Conservation (phyloP, 2,113 vertebrate species). For the Hyperoodon ampullatus region DNA sequence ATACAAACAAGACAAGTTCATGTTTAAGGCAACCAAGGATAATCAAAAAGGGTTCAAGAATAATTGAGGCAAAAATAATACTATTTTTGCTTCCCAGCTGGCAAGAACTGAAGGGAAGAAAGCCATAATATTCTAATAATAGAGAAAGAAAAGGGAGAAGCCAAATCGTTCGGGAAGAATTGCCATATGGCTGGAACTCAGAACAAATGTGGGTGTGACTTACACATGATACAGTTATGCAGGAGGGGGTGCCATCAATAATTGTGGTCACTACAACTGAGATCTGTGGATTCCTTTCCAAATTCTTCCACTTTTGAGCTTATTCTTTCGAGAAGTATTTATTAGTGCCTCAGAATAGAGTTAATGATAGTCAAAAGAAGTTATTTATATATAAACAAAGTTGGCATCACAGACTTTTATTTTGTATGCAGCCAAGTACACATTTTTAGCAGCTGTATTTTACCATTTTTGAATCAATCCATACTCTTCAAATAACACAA, state of each 20-base stretch:
- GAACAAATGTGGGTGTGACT: not conserved
- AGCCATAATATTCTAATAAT: slow-evolving; percentile 39
- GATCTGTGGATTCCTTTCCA: not conserved
- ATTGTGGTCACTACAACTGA: not conserved
- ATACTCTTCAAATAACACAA: not conserved
- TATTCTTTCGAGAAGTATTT: slow-evolving; percentile 26
- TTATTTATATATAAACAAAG: slow-evolving; percentile 55
- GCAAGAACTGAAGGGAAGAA: not conserved
- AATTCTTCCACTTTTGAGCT: not conserved
- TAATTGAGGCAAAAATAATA: slow-evolving; percentile 57
- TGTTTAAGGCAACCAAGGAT: slow-evolving; percentile 14
- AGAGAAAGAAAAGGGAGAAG: slow-evolving; percentile 25
- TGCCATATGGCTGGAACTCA: slow-evolving; percentile 23
- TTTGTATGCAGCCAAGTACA: not conserved
- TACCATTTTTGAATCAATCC: not conserved
- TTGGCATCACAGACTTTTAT: not conserved
- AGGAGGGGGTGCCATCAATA: not conserved
- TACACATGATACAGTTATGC: not conserved
- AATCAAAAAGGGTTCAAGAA: slow-evolving; percentile 27
- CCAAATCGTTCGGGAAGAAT: slow-evolving; percentile 27
- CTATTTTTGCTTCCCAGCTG: slow-evolving; percentile 56
- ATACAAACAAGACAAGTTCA: not conserved
- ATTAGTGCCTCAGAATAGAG: not conserved
- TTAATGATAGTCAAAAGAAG: not conserved
- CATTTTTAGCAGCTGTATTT: slow-evolving; percentile 27